Evolutionary conservation across 1,140 invertebrate genomes (phyloP).

Genomic region (Chymomyza costata): DNA sequence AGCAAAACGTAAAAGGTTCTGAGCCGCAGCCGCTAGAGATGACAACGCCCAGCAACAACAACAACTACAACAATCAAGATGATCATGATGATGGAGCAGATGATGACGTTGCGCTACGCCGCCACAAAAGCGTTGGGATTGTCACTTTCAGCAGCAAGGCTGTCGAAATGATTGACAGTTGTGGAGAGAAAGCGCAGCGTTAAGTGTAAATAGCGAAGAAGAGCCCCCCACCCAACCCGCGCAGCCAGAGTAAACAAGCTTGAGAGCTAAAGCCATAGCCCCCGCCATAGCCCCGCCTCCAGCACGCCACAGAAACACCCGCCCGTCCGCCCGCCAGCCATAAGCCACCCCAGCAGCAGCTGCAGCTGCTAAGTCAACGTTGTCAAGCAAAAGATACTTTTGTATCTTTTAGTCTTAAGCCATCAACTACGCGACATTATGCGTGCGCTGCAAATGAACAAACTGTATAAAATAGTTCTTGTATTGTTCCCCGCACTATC

Average conservation of each 20-base stretch:
- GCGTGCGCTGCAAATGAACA: conserved; percentile 42
- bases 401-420: conserved; percentile 27
- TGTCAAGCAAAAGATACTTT: conserved; percentile 19
- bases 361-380: conserved; percentile 2
- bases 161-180: conserved; percentile 54
- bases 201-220: conserved; percentile 57
- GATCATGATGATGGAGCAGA: conserved; percentile 5
- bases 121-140: conserved; percentile 13
- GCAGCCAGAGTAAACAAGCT: conserved; percentile 13
- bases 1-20: conserved; percentile 44
- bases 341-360: conserved; percentile 22
- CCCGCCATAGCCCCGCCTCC: conserved; percentile 6
- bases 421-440: no score
- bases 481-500: no score
- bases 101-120: conserved; percentile 2
- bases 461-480: conserved; percentile 67
- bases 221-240: conserved; percentile 4
- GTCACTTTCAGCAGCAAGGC: conserved; percentile 61
- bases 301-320: no score
- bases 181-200: conserved; percentile 11
- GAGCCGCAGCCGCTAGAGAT: conserved; percentile 12
- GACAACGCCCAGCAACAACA: neutral
- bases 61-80: conserved; percentile 10
- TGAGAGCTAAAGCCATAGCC: neutral
- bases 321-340: no score